phyloP scores from a whole-genome alignment of 2,888 invertebrate genomes.

The Aphodius sticticus region DNA sequence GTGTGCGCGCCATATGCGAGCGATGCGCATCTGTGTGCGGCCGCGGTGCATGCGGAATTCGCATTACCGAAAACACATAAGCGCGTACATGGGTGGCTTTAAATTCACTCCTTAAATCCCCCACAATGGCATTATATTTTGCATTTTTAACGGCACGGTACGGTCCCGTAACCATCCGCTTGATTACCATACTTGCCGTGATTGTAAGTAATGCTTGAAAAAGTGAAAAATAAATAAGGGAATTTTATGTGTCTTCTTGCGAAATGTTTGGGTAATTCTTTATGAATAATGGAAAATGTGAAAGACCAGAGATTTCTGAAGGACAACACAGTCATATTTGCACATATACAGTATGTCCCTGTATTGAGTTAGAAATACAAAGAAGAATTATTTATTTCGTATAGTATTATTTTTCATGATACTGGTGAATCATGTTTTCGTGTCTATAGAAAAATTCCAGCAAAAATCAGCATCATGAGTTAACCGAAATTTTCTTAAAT shows the following conservation, averaged over 20 bases:
- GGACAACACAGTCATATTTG: too few relatives aligned
- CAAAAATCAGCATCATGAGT: too few relatives aligned
- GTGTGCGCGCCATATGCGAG: slow-evolving; percentile 15
- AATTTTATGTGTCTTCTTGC: background rate
- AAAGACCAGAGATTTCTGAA: too few relatives aligned
- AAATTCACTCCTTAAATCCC: slow-evolving; percentile 5
- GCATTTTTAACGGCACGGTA: background rate
- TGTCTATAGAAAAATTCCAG: too few relatives aligned
- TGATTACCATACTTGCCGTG: background rate
- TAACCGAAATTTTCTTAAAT: too few relatives aligned
- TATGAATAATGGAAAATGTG: background rate
- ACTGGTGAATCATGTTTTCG: too few relatives aligned
- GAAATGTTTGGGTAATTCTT: background rate
- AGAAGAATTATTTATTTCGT: too few relatives aligned
- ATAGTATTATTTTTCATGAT: too few relatives aligned
- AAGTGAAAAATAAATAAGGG: background rate
- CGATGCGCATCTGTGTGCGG: slow-evolving; percentile 5
- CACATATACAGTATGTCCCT: too few relatives aligned
- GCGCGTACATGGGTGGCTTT: slow-evolving; percentile 9
- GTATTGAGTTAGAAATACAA: too few relatives aligned
- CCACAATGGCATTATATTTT: background rate
- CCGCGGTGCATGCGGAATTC: background rate
- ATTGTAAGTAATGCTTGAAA: background rate
- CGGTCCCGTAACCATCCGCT: background rate
- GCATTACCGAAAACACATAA: slow-evolving; percentile 8